Conservation (phyloP, 1,140 invertebrate genomes). For the Lepidotrigona ventralis region DNA sequence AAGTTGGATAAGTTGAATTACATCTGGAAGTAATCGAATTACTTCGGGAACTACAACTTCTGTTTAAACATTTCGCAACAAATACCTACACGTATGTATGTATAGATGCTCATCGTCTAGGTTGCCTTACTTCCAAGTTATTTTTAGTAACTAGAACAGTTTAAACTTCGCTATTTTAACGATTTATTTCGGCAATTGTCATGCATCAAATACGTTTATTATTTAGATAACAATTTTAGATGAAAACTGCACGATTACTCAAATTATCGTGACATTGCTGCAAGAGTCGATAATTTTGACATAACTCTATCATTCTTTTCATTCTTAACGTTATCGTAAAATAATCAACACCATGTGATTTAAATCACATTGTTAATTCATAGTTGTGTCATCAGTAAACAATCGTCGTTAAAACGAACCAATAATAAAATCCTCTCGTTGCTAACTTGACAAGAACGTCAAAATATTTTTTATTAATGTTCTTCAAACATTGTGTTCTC, state of each 20-base stretch:
- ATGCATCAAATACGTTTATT: not conserved
- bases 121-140: slow-evolving; percentile 14
- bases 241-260: not conserved
- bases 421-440: not conserved
- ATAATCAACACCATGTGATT: not conserved
- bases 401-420: not conserved
- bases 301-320: not conserved
- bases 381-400: not conserved
- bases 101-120: not conserved
- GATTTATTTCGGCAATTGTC: not conserved
- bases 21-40: not conserved
- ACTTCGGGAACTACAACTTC: not conserved
- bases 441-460: not conserved
- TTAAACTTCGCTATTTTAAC: not conserved
- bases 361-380: not conserved
- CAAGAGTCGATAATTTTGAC: not conserved
- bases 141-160: slow-evolving; percentile 13
- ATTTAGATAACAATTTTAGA: not conserved
- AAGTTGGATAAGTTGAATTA: not conserved
- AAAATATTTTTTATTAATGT: not conserved
- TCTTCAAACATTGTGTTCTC: not conserved
- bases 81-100: not conserved
- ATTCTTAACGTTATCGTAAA: not conserved
- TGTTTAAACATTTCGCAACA: not conserved
- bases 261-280: not conserved